Conservation (phyloP, 2,888 invertebrate genomes). For the Lithodes maja region DNA sequence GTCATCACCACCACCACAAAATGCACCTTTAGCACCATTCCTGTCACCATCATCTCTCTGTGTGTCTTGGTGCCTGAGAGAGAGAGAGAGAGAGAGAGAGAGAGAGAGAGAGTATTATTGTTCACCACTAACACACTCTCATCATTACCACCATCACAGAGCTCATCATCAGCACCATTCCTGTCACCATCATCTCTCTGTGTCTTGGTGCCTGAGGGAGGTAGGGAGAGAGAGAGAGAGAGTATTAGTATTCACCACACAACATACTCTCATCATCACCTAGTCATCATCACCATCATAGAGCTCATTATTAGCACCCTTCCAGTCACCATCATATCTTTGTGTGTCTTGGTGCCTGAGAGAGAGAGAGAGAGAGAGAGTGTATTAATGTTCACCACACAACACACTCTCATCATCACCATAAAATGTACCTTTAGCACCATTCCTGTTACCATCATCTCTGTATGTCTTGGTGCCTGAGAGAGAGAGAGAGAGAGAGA, state of each 20-base stretch:
- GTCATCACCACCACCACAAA: neutral
- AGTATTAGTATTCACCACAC: too few relatives aligned
- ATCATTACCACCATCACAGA: neutral
- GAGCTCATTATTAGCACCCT: neutral
- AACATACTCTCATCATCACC: too few relatives aligned
- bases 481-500: too few relatives aligned
- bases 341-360: neutral
- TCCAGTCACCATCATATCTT: too few relatives aligned
- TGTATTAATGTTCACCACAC: neutral
- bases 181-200: too few relatives aligned
- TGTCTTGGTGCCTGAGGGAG: too few relatives aligned
- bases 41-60: neutral
- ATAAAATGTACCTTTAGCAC: neutral
- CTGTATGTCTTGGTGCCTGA: neutral
- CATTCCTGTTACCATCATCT: neutral
- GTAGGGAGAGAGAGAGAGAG: too few relatives aligned
- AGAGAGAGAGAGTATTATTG: too few relatives aligned
- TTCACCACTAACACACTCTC: neutral
- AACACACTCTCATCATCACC: neutral
- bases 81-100: too few relatives aligned
- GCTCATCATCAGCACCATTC: neutral
- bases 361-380: neutral
- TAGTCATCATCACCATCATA: neutral
- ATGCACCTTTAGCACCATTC: neutral
- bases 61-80: neutral